Evolutionary conservation across 2,113 vertebrate species (phyloP), one percentile per base, ranked within the genome.

Genomic region (Forbesichthys papilliferus): DNA sequence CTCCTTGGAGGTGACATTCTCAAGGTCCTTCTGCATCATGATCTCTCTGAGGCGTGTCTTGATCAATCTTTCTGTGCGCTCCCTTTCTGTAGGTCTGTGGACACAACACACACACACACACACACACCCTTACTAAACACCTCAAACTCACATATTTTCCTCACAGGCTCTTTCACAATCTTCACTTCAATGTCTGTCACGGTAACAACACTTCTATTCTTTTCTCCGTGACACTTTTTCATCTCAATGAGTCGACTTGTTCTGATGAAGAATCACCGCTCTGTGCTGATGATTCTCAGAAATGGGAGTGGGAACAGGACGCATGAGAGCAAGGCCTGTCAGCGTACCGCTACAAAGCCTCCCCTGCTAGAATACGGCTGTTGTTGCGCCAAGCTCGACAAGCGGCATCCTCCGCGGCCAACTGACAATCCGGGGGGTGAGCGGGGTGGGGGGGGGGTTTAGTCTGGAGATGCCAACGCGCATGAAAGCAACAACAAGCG

Each of bases 1-100:
- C 95, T 99, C 96, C 86, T 99, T 99, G 13, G 95, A 97, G 1
- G 97, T 99, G 86, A 99, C 95, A 55, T 99, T 99, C 83, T 99
- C 98, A 92, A 99, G 89, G 89, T 99, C 97, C 18, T 95, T 98
- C 90, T 98, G 98, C 96, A 98, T 99, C 98, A 99, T 99, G 71
- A 99, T 98, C 87, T 99, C 98, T 58, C 97, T 87, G 83, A 99
- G 92, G 18, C 96, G 95, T 46, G 91, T 94, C 87, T 96, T 98
- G 85, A 99, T 97, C 11, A 99, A 89, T n/a, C 95, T 90, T 66
- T 99, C 98, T 0, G 96, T 98, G 66, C 96, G 93, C 14, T 97
- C 98, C 34, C 96, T 92, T 87, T 99, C 98, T 9, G 98, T 99
- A 57, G 97, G 98, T 84, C 97, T 99, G 88, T 8, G 77, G 61